Evolutionary conservation across 2,113 vertebrate genomes (phyloP).

Genomic region (Apus apus): DNA sequence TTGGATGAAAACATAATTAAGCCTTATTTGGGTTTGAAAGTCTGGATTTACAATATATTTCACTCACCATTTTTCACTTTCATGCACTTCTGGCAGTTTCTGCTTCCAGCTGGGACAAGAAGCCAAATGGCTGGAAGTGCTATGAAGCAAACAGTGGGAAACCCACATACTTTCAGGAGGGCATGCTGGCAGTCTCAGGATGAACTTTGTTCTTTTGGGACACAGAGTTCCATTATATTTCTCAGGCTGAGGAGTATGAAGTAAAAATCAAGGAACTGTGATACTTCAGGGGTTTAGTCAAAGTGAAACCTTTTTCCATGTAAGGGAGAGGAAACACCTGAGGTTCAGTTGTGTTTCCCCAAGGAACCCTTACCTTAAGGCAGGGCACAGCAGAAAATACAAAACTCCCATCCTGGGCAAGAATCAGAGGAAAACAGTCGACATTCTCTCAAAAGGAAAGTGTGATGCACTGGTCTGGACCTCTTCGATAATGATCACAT

Average conservation of each 20-base stretch:
- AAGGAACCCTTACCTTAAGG: background rate
- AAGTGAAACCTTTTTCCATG: background rate
- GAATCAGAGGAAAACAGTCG: background rate
- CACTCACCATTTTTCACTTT: background rate
- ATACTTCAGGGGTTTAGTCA: background rate
- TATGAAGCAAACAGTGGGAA: background rate
- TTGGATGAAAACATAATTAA: conserved; percentile 51
- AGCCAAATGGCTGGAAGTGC: background rate
- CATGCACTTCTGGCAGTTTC: background rate
- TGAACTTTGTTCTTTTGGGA: background rate
- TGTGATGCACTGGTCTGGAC: background rate
- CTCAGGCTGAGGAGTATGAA: background rate
- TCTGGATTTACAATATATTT: conserved; percentile 37
- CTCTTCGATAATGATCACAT: background rate
- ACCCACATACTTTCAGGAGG: background rate
- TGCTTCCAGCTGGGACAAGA: conserved; percentile 29
- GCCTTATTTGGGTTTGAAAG: conserved; percentile 42
- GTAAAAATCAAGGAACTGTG: background rate
- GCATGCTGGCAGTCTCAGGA: background rate
- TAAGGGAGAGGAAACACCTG: background rate
- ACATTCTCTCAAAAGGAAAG: fast-evolving
- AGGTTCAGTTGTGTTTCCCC: background rate
- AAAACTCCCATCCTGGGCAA: background rate
- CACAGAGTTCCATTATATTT: background rate
- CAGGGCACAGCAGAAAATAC: background rate